Evolutionary conservation across 1,140 invertebrate species (phyloP), one percentile per base, ranked within the genome.

Genomic region (Limonius californicus): DNA sequence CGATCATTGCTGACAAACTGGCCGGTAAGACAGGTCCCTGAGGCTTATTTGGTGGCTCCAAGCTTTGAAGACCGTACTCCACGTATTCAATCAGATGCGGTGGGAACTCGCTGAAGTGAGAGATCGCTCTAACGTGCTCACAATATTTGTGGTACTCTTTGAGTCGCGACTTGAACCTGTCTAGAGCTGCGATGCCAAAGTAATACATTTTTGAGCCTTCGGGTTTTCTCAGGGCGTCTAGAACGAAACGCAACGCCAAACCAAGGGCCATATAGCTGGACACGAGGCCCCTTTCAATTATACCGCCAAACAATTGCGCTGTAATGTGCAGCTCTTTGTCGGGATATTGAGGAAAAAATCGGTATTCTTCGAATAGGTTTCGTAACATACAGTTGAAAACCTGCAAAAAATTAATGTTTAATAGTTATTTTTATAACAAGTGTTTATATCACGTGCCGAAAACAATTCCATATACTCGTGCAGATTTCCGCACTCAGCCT

Each of bases 291-390:
- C 94, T 89, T 72, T 98, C 95, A 61, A 99, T 97, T 60, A 99
- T 98, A 15, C 97, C 97, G 32, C 97, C 97, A 79, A 99, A 99
- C 0, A 99, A 80, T 74, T 98, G 93, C 6, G 97, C 97, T 1
- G 97, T 99, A 14, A 95, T 98, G 70, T 96, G 90, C 1, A 99
- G 80, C 77, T 99, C 97, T 79, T 97, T 94, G 62, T 99, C 97
- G 0, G 97, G 97, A 80, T 99, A 99, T 75, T 98, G 95, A 1
- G 94, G 94, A 74, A 99, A 99, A 76, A 99, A 99, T 70, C 90
- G 86, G 76, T 98, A 99, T 76, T 99, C 97, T 79, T 99, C 97
- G 78, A 99, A 99, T 2, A 99, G 82, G 79, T 99, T 99, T 20
- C 95, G 82, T 47, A 99, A 79, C 94, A 99, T 99, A 74, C 97